Base-by-base conservation (phyloP, 1,140 invertebrate genomes). In the Pinna nobilis region DNA sequence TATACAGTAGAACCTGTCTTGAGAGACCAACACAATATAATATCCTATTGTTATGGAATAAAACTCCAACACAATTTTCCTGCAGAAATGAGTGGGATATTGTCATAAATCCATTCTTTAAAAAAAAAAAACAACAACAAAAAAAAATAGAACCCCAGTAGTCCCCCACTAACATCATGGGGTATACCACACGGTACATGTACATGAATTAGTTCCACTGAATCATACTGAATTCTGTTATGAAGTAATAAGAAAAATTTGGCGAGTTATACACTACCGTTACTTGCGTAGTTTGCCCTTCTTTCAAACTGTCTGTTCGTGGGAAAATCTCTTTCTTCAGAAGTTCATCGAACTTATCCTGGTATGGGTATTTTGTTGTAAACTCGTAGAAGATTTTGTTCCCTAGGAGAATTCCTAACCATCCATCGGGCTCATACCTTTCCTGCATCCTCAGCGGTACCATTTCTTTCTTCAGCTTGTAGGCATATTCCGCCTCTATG, bases 401-500 rank as follows among this genome's bases (percentile, higher is more conserved):
- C 2, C 87, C 87, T 6, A 87, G 78, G 32, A 88, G 64, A 18
- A 88, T 82, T 0, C 87, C 87, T 11, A 88, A 77, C 87, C 87
- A 88, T 2, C 87, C 87, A 61, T 88, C 85, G 28, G 87, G 85
- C 7, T 61, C 67, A 53, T 86, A 88, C 3, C 78, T 67, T 9
- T 68, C 13, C 69, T 88, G 83, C 1, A 87, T 49, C 11, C 82
- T 50, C 7, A 88, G 55, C 11, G 86, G 86, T 2, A 88, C 69
- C 7, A 87, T 81, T 44, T 82, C 77, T 57, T 88, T 88, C 6
- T 79, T 70, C 15, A 87, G 69, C 25, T 81, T 76, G 60, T 83
- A 87, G 9, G 81, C 74, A 77, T 88, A 88, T 61, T 88, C 86
- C 30, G 86, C 83, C 70, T 88, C 87, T 88, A n/a, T 5, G 32